Evolutionary conservation across 2,113 vertebrate species (phyloP).

Genomic region (Aspiorhynchus laticeps): DNA sequence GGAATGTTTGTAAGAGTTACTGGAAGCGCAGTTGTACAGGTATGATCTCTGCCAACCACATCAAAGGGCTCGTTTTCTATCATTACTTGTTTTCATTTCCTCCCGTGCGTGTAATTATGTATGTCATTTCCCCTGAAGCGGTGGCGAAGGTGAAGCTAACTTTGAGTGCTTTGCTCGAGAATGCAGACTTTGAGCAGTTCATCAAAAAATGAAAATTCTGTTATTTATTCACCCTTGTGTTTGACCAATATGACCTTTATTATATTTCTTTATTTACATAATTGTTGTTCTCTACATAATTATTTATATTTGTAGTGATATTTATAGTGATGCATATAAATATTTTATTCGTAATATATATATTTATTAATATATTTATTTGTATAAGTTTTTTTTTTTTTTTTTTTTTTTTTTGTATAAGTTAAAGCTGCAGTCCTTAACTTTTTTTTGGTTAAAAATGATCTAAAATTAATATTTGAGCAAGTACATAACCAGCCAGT

Average conservation of each 20-base stretch:
- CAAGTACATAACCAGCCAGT: too few relatives aligned
- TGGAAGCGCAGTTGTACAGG: neutral
- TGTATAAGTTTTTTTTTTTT: too few relatives aligned
- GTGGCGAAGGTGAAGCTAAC: slow-evolving; percentile 49
- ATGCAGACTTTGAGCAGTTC: neutral
- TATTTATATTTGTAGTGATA: neutral
- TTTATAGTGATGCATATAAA: neutral
- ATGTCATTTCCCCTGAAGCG: slow-evolving; percentile 36
- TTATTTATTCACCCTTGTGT: neutral
- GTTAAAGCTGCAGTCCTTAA: too few relatives aligned
- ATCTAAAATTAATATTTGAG: too few relatives aligned
- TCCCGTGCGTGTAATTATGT: slow-evolving; percentile 54
- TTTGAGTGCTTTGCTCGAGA: slow-evolving; percentile 15
- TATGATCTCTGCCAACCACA: neutral
- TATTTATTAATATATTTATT: too few relatives aligned
- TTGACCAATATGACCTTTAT: too few relatives aligned
- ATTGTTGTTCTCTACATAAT: too few relatives aligned
- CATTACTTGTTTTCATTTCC: slow-evolving; percentile 52
- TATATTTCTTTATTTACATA: too few relatives aligned
- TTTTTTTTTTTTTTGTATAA: too few relatives aligned
- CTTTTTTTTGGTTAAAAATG: too few relatives aligned
- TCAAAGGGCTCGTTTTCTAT: neutral
- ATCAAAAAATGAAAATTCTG: neutral
- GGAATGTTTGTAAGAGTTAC: slow-evolving; percentile 15
- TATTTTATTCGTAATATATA: too few relatives aligned